Base-by-base conservation (phyloP, 1,140 invertebrate genomes). In the Wasmannia auropunctata region DNA sequence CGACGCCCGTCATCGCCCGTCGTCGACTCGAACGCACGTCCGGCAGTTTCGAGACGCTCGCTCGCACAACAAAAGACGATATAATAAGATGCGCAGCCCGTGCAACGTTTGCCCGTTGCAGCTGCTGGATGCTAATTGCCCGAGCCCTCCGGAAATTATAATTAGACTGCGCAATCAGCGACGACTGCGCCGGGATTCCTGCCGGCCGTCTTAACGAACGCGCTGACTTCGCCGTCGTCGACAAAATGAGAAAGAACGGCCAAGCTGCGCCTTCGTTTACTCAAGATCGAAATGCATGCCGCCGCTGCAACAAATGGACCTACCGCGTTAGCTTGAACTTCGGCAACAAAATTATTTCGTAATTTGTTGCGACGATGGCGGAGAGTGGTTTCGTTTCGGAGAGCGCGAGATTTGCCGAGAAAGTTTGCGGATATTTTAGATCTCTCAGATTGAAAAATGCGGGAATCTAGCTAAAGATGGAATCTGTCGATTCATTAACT, bases 91-190 rank as follows among this genome's bases (percentile, higher is more conserved):
- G 85, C 85, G 70, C 70, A 81, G 76, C 84, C n/a, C 76, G 87
- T 54, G 84, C 69, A 43, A 43, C 58, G 62, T 90, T n/a, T 87
- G 88, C 87, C 74, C 88, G 67, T 69, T 86, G 74, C 88, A 90
- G 79, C 87, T 90, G 88, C 65, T 62, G 87, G 85, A 90, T 87
- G 88, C 87, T 90, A 90, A 90, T 90, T 90, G 67, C 88, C 14
- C 34, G 31, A 65, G 80, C 63, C 88, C 60, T 86, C 65, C 46
- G 88, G 88, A 90, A 90, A 90, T 90, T 90, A 90, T 90, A 90
- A 90, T 90, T 90, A 87, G 85, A 89, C 85, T 77, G 67, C 37
- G 87, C 85, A 90, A 90, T 90, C 88, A 90, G 76, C 65, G 88
- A 69, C 88, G 46, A 77, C 87, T 56, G 37, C 75, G 75, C 58